A percentile compares a stretch with the other conserved stretches of the same genome.
Evolutionary conservation across 2,113 vertebrate species (phyloP).

Genomic region (Genyomyrus donnyi): DNA sequence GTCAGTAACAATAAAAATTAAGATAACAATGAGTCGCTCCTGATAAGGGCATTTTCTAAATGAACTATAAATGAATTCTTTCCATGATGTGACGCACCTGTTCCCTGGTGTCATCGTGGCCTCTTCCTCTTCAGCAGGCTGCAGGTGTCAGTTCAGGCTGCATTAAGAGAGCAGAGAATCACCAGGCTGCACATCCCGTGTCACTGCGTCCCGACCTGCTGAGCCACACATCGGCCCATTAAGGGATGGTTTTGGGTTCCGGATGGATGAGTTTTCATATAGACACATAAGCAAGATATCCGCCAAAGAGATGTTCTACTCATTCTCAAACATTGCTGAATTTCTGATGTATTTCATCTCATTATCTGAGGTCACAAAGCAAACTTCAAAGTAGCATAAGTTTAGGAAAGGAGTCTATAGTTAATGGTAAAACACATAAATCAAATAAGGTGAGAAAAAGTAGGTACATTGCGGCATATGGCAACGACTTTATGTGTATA

Average conservation of each 20-base stretch:
- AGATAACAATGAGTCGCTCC: background rate
- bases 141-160: background rate
- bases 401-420: background rate
- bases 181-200: background rate
- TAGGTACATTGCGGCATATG: background rate
- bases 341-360: background rate
- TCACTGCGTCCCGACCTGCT: background rate
- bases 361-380: background rate
- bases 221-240: background rate
- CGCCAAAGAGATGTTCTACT: background rate
- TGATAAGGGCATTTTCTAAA: background rate
- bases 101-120: background rate
- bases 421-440: background rate
- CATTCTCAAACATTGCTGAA: background rate
- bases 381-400: background rate
- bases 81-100: background rate
- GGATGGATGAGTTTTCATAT: background rate
- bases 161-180: background rate
- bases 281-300: background rate
- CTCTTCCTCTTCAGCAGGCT: background rate
- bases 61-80: background rate
- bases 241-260: background rate
- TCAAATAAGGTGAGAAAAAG: background rate
- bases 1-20: background rate
- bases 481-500: background rate